Conservation (phyloP, 2,797 vertebrate species). For the Hozukius guyotensis region DNA sequence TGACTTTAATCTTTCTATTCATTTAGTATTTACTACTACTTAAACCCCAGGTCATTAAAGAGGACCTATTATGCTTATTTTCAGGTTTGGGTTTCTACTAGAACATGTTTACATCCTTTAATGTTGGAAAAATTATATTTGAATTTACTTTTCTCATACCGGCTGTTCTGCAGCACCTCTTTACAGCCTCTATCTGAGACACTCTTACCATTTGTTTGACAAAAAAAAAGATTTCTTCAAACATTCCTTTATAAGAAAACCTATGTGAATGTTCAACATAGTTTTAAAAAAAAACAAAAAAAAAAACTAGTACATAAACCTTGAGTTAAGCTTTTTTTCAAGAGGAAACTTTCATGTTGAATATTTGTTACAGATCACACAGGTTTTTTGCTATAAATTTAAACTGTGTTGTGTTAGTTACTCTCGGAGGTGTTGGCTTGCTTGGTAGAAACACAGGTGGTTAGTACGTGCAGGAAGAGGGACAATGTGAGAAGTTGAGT, state of each 20-base stretch:
- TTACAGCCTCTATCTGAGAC: too few relatives aligned
- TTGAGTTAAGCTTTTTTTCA: not conserved
- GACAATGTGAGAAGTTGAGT: not conserved
- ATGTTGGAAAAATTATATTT: too few relatives aligned
- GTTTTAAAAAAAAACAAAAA: not conserved
- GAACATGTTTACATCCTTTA: too few relatives aligned
- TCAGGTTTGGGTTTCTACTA: too few relatives aligned
- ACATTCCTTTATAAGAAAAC: not conserved
- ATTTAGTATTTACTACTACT: not conserved
- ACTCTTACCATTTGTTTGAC: not conserved
- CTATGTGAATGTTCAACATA: not conserved
- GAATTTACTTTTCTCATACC: rapidly evolving
- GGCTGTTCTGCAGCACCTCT: too few relatives aligned
- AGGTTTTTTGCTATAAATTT: not conserved
- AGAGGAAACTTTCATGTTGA: not conserved
- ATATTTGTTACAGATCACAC: not conserved
- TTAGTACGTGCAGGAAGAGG: not conserved
- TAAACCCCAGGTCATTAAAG: not conserved
- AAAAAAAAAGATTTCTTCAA: not conserved
- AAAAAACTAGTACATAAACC: not conserved
- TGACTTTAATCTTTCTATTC: not conserved
- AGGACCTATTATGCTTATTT: too few relatives aligned
- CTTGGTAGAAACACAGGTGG: not conserved
- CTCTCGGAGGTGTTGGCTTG: not conserved
- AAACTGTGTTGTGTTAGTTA: not conserved